phyloP scores from a whole-genome alignment of 2,888 invertebrate species.

The Spilosoma lubricipeda region DNA sequence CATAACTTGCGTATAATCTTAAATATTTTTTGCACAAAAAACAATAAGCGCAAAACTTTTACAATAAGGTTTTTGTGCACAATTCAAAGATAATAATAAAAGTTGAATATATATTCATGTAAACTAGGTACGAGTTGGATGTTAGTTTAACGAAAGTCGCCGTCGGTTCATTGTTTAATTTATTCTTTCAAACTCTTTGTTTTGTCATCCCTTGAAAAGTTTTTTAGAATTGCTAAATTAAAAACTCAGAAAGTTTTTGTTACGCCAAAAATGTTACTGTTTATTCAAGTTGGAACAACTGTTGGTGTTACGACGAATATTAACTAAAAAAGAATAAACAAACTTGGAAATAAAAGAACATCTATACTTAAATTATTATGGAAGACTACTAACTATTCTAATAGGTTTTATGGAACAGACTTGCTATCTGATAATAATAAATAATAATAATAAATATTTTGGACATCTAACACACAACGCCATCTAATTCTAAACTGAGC shows the following conservation, averaged over 20 bases:
- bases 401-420: no score
- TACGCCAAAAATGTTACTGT: constrained; percentile 8
- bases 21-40: not conserved
- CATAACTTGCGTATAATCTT: not conserved
- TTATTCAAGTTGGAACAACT: constrained; percentile 7
- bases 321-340: not conserved
- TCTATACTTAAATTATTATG: not conserved
- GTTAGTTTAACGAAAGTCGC: constrained; percentile 32
- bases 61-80: constrained; percentile 11
- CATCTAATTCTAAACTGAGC: no score
- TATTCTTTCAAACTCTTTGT: constrained; percentile 51
- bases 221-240: constrained; percentile 34
- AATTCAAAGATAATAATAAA: constrained; percentile 38
- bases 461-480: no score
- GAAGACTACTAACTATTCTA: no score
- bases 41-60: constrained; percentile 6
- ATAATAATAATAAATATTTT: no score
- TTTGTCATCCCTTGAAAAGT: constrained; percentile 44
- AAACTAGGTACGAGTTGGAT: constrained; percentile 29
- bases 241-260: constrained; percentile 25
- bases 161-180: constrained; percentile 47
- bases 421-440: no score
- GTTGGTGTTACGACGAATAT: not conserved
- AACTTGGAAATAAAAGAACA: not conserved
- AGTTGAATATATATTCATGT: constrained; percentile 31